Conservation (phyloP, 2,797 vertebrate species). For the Pteropus rufus region DNA sequence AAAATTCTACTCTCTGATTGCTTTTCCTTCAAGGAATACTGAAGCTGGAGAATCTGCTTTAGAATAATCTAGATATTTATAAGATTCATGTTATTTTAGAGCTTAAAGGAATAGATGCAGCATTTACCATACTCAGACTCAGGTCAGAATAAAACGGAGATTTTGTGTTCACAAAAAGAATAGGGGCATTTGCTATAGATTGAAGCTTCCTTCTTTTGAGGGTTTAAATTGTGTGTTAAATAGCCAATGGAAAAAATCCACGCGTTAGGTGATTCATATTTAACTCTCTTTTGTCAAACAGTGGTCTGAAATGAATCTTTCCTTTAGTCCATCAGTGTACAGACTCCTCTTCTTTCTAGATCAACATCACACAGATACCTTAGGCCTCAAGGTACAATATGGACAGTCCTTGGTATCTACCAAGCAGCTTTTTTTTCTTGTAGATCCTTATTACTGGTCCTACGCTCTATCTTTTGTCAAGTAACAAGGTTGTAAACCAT, state of each 20-base stretch:
- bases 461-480: not conserved
- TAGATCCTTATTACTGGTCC: no score
- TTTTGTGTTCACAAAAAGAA: not conserved
- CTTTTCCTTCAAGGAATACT: not conserved
- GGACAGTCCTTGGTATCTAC: not conserved
- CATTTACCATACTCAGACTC: not conserved
- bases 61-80: not conserved
- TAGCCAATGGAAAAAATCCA: not conserved
- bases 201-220: not conserved
- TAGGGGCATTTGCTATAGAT: not conserved
- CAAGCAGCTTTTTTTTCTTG: rapidly evolving
- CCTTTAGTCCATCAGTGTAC: not conserved
- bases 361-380: not conserved
- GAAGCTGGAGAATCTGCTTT: not conserved
- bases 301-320: not conserved
- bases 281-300: not conserved
- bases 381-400: not conserved
- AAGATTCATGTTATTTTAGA: not conserved
- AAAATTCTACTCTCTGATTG: not conserved
- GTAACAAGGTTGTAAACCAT: not conserved
- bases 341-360: not conserved
- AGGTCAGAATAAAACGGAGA: not conserved
- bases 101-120: not conserved
- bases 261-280: not conserved
- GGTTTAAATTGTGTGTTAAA: not conserved